These are phyloP conservation scores for Cheilosia scutellata DNA, from an alignment of 2,888 invertebrate genomes.

Conservation along the genomic window DNA sequence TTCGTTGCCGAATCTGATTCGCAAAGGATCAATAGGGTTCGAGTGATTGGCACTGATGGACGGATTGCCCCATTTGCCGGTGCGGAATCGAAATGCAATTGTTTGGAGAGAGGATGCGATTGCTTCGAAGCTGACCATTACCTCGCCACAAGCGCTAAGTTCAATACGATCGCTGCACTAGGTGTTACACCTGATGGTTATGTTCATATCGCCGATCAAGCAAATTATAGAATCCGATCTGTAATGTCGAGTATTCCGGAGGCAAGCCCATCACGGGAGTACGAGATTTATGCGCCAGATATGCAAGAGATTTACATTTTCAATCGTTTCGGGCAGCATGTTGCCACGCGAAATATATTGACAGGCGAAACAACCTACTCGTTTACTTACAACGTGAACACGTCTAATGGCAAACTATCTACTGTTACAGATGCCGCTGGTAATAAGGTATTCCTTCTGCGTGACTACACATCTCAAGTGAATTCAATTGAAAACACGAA, in stretches of 20 bases:
- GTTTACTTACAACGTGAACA: slow-evolving; percentile 98
- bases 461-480: slow-evolving; percentile 94
- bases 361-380: slow-evolving; percentile 96
- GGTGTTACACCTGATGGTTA: slow-evolving; percentile 97
- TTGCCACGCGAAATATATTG: slow-evolving; percentile 96
- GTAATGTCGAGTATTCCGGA: slow-evolving; percentile 96
- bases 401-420: slow-evolving; percentile 96
- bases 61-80: slow-evolving; percentile 97
- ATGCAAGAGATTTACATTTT: slow-evolving; percentile 97
- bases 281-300: slow-evolving; percentile 97
- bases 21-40: slow-evolving; percentile 95
- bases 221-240: slow-evolving; percentile 93
- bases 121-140: slow-evolving; percentile 97
- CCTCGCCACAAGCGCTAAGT: slow-evolving; percentile 95
- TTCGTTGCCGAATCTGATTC: slow-evolving; percentile 98
- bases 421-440: slow-evolving; percentile 97
- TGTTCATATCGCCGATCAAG: slow-evolving; percentile 98
- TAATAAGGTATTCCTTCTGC: slow-evolving; percentile 92
- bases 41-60: slow-evolving; percentile 96
- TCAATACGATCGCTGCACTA: slow-evolving; percentile 96
- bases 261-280: slow-evolving; percentile 92
- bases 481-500: slow-evolving; percentile 97
- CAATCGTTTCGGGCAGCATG: slow-evolving; percentile 97
- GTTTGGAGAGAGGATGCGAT: slow-evolving; percentile 94
- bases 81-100: slow-evolving; percentile 96